Evolutionary conservation across 2,797 vertebrate species (phyloP).

Genomic region (Huso huso): DNA sequence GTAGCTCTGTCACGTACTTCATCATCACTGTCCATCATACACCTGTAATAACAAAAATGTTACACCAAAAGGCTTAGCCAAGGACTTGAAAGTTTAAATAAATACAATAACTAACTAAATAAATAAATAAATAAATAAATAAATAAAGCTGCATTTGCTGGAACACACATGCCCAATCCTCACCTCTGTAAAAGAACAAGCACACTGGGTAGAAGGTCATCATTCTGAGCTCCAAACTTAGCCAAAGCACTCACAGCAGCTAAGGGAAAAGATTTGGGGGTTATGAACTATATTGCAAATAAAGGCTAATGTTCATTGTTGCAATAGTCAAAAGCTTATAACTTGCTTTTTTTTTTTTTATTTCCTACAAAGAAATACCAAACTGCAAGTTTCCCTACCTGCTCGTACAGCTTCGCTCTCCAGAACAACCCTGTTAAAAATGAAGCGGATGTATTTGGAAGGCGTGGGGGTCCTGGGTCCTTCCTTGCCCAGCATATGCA

Average conservation of each 20-base stretch:
- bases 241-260: slow-evolving; percentile 92
- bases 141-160: neutral
- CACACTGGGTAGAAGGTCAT: slow-evolving; percentile 86
- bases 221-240: slow-evolving; percentile 96
- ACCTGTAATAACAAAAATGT: slow-evolving; percentile 50
- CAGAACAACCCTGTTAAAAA: slow-evolving; percentile 94
- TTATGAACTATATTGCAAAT: neutral
- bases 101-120: too few species aligned
- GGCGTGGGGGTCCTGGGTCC: slow-evolving; percentile 83
- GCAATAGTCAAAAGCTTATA: neutral
- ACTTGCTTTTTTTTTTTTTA: too few species aligned
- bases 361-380: neutral
- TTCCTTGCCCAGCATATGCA: slow-evolving; percentile 91
- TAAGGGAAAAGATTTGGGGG: slow-evolving; percentile 30
- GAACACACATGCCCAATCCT: slow-evolving; percentile 1
- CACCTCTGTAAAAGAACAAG: slow-evolving; percentile 93
- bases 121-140: too few species aligned
- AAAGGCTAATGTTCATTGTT: neutral
- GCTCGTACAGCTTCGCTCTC: slow-evolving; percentile 93
- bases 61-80: neutral
- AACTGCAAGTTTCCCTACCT: slow-evolving; percentile 49
- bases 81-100: too few species aligned
- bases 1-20: slow-evolving; percentile 94
- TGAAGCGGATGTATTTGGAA: slow-evolving; percentile 97
- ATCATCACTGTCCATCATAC: slow-evolving; percentile 97